A percentile compares a stretch with the other conserved stretches of the same genome.
Evolutionary conservation across 2,888 invertebrate genomes (phyloP).

Genomic region (Hyppa rectilinea): DNA sequence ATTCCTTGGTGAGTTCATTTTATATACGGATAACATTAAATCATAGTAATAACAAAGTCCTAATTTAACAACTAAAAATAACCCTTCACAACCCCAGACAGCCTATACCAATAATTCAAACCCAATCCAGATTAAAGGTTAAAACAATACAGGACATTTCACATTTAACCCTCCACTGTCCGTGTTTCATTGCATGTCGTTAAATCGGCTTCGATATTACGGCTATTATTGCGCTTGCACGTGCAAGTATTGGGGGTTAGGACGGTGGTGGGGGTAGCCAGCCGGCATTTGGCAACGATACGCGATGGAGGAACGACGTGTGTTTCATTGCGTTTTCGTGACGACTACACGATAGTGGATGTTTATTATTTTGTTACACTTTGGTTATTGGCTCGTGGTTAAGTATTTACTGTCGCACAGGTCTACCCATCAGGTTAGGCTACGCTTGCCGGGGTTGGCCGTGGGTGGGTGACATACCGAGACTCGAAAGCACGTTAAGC

Average conservation of each 20-base stretch:
- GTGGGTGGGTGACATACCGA: too few relatives aligned
- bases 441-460: too few relatives aligned
- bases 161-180: slow-evolving; percentile 57
- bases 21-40: background rate
- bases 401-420: too few relatives aligned
- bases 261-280: slow-evolving; percentile 22
- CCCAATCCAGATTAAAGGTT: slow-evolving; percentile 52
- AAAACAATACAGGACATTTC: slow-evolving; percentile 58
- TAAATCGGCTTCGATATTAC: slow-evolving; percentile 61
- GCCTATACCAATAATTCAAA: slow-evolving; percentile 38
- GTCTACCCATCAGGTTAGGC: too few relatives aligned
- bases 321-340: slow-evolving; percentile 60
- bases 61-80: background rate
- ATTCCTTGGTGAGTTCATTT: background rate
- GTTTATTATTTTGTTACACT: slow-evolving; percentile 32
- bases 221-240: slow-evolving; percentile 66
- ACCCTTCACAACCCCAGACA: background rate
- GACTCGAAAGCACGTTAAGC: too few relatives aligned
- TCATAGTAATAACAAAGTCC: background rate
- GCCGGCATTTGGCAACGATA: slow-evolving; percentile 65
- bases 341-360: slow-evolving; percentile 28
- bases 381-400: slow-evolving; percentile 6
- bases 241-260: slow-evolving; percentile 48
- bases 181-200: slow-evolving; percentile 66
- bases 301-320: slow-evolving; percentile 36